Conservation (phyloP, 2,797 vertebrate genomes). For the Tokudaia muenninki region DNA sequence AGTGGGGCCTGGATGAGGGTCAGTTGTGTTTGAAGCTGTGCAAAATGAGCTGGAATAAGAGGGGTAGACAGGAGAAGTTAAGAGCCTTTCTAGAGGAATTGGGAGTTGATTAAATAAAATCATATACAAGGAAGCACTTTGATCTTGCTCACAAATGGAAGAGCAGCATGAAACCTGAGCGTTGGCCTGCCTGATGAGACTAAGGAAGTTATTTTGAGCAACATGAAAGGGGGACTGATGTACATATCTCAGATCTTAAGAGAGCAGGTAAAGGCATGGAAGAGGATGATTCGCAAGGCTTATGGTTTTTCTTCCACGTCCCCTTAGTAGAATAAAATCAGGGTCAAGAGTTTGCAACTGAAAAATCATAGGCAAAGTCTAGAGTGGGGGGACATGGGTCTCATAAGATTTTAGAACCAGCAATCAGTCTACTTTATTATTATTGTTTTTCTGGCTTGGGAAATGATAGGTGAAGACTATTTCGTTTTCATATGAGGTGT, state of each 20-base stretch:
- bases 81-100: constrained; percentile 60
- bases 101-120: constrained; percentile 72
- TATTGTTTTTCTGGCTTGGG: neutral
- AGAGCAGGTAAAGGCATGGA: neutral
- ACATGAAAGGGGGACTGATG: constrained; percentile 58
- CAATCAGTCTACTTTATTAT: neutral
- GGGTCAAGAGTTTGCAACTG: neutral
- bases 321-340: constrained; percentile 47
- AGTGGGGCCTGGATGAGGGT: constrained; percentile 80
- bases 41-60: constrained; percentile 85
- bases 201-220: constrained; percentile 59
- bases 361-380: neutral
- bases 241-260: constrained; percentile 56
- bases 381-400: accelerated
- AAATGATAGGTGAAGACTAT: neutral
- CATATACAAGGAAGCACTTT: constrained; percentile 58
- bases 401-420: neutral
- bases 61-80: constrained; percentile 84
- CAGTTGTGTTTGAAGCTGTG: constrained; percentile 79
- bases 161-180: constrained; percentile 25
- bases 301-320: neutral
- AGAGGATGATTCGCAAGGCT: neutral
- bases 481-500: neutral
- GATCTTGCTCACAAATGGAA: constrained; percentile 50
- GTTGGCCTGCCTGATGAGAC: neutral